Evolutionary conservation across 1,140 invertebrate species (phyloP), one percentile per base, ranked within the genome.

Genomic region (Holotrichia oblita): DNA sequence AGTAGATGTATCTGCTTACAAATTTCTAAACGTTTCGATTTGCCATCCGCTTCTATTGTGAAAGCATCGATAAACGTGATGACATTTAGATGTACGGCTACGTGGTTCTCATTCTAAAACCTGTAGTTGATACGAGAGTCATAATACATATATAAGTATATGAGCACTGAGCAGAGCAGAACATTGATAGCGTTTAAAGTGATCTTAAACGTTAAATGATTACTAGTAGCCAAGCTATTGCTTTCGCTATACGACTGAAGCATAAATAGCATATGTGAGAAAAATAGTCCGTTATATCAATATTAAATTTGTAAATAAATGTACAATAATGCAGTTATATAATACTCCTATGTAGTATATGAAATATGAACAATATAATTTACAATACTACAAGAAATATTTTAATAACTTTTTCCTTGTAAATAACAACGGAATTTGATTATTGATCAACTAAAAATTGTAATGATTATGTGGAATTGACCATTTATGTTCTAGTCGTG

Each of bases 51-150:
- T 69, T 69, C 48, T 69, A 34, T 22, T 34, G 61, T 69, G 61
- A 69, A 69, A 69, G 61, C 27, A 17, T 69, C 61, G 61, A 69
- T 27, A 34, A 69, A 69, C 61, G 61, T 69, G 61, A 69, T 27
- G 61, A 69, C 61, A 69, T 69, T 69, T 69, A 69, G 27, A 69
- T 69, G 61, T 69, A 69, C 61, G 61, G 22, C 6, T 69, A 22
- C 61, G 61, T 69, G 61, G 8, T 69, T 34, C 22, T 9, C 61
- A 69, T 69, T 27, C 61, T 69, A 48, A 48, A 3, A 34, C 27
- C 1, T 34, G 4, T 55, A 55, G 48, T 55, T 55, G 48, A 55
- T 55, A 14, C 14, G 1, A 55, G n/a, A 55, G 48, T 6, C 48
- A n/a, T 34, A 34, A 55, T 55, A 17, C 48, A 55, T 55, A 34